Base-by-base conservation (phyloP, 92 coral and sea anemone genomes). In the Ricordea florida region DNA sequence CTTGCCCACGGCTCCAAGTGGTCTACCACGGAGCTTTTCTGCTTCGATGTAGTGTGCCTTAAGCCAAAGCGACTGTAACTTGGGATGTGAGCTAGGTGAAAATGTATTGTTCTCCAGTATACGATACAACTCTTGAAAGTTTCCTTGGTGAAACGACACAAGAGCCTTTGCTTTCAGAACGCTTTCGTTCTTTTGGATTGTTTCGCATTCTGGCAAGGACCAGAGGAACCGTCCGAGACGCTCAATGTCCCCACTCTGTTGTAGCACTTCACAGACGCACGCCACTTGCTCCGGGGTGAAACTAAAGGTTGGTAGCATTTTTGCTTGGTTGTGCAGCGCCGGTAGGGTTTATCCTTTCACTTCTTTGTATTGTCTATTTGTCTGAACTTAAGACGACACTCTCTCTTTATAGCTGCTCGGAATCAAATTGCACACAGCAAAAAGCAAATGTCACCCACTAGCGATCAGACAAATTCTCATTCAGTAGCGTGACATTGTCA, bases 231-330 rank as follows among this genome's bases (percentile, higher is more conserved):
- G 72, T 78, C 96, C 99, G 32, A 96, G 91, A n/a, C 97, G 85
- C 53, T 96, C 99, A 64, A 96, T 96, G 69, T 96, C 99, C 61
- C 97, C 97, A 76, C 99, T 92, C 71, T 96, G 99, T 71, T 96
- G 99, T 50, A 96, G 87, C 41, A 92, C 99, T 71, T 96, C 99
- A 57, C 99, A 96, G 55, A 96, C 97, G 77, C 99, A 96, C 75
- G 99, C 99, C 51, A 96, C 99, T 74, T 96, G 99, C 90, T 96
- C 99, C 8, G 99, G 99, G 47, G 99, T 96, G 80, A 96, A 96
- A 81, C 97, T 96, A 83, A 92, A 96, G 67, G 99, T 85, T 46
- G 99, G 99, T 41, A 96, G 92, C 99, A 96, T 94, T 27, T 36
- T 81, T 50, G 38, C 89, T 77, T 44, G 57, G 80, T 21, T 32